Evolutionary conservation across 2,888 invertebrate genomes (phyloP).

Genomic region (Synanthedon vespiformis): DNA sequence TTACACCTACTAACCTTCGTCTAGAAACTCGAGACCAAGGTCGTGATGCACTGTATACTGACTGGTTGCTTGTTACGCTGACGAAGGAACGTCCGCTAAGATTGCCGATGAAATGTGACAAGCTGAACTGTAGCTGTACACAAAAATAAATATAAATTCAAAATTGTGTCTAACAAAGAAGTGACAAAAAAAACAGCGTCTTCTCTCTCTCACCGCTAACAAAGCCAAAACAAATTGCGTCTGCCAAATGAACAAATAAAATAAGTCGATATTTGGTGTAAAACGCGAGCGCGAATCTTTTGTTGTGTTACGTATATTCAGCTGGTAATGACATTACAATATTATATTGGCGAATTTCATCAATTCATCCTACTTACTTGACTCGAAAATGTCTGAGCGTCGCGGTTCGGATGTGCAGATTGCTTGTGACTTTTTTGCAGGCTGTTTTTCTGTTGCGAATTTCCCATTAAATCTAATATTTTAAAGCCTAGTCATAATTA

Average conservation of each 20-base stretch:
- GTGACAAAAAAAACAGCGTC: constrained; percentile 8
- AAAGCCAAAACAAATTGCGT: neutral
- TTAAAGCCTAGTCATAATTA: constrained; percentile 14
- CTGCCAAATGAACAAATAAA: neutral
- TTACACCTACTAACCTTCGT: constrained; percentile 66
- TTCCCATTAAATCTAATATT: constrained; percentile 57
- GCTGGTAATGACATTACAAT: constrained; percentile 63
- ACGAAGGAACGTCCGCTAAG: constrained; percentile 72
- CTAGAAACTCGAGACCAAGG: constrained; percentile 77
- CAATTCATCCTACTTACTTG: constrained; percentile 54
- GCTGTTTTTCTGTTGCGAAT: constrained; percentile 47
- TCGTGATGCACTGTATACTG: constrained; percentile 71
- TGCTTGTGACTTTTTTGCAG: constrained; percentile 37
- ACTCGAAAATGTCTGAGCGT: constrained; percentile 55
- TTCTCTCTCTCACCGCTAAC: neutral
- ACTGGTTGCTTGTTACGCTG: constrained; percentile 71
- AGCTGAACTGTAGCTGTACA: constrained; percentile 70
- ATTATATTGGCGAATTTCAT: constrained; percentile 37
- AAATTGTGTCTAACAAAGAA: constrained; percentile 24
- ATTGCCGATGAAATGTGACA: constrained; percentile 71
- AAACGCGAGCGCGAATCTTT: constrained; percentile 23
- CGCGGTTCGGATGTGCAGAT: constrained; percentile 37
- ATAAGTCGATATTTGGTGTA: constrained; percentile 4
- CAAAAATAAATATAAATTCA: constrained; percentile 9
- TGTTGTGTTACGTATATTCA: constrained; percentile 60